phyloP scores from a whole-genome alignment of 2,113 vertebrate genomes.

The Columbina picui region DNA sequence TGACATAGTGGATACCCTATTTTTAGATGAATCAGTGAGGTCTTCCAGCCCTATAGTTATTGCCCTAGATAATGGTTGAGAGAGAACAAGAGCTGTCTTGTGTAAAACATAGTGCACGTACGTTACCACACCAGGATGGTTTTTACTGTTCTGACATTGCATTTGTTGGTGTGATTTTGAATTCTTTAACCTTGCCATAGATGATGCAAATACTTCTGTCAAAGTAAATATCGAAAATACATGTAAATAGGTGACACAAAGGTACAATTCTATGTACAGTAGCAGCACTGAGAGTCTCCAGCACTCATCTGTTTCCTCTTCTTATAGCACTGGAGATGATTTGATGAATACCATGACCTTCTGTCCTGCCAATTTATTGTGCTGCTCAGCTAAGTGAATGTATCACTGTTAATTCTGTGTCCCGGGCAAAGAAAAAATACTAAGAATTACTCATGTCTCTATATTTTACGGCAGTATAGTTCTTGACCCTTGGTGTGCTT shows the following conservation, averaged over 20 bases:
- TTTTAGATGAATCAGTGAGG: conserved; percentile 41
- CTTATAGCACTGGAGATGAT: not conserved
- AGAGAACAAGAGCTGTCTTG: not conserved
- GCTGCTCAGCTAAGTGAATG: not conserved
- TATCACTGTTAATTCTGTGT: not conserved
- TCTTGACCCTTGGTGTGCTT: not conserved
- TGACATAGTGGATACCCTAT: not conserved
- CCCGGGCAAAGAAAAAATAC: not conserved
- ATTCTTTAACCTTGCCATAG: not conserved
- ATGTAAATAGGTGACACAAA: not conserved
- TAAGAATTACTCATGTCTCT: not conserved
- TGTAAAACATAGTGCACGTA: not conserved
- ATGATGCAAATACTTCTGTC: not conserved
- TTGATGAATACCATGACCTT: not conserved
- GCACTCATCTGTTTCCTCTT: not conserved
- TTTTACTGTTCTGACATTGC: not conserved
- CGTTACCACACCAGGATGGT: rapidly evolving
- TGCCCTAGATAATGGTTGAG: not conserved
- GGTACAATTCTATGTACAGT: not conserved
- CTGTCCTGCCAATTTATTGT: not conserved
- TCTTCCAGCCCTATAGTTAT: conserved; percentile 3
- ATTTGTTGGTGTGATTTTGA: not conserved
- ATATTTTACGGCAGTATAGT: not conserved
- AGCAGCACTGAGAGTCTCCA: not conserved
- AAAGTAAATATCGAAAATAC: not conserved